Evolutionary conservation across 2,797 vertebrate genomes (phyloP), one percentile per base, ranked within the genome.

Genomic region (Fistularia commersonii): DNA sequence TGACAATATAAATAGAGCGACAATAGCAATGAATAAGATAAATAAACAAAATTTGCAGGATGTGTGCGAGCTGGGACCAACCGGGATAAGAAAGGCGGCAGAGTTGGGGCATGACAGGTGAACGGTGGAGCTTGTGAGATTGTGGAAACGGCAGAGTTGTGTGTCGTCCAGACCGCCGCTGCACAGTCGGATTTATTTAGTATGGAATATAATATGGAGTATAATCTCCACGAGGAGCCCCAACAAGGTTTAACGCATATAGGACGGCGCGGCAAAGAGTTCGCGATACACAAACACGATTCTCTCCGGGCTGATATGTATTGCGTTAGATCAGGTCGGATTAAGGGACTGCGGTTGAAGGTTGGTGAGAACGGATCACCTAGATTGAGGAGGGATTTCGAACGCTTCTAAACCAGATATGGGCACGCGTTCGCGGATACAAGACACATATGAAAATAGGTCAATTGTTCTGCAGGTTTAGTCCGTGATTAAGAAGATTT

Each of bases 381-480:
- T 82, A 75, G 79, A 85, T 79, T 87, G 79, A 83, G 79, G 74
- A 59, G 58, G 82, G 83, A 83, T 84, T 87, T 82, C 75, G 58
- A 69, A 77, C 83, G 81, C 85, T 82, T 77, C 77, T 69, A 87
- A 87, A 87, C 83, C 74, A 86, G 85, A 89, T 86, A 78, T 73
- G 77, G 71, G 67, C 72, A 66, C 57, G 40, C 59, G 58, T 74
- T 75, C 54, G 11, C 40, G 75, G 82, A 86, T 84, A 83, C 82
- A 73, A 59, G 66, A 63, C 13, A 41, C 76, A 60, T 63, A 57
- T 80, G 55, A 83, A 87, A 87, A 82, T 82, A 79, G 84, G 84
- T 87, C 87, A 87, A 80, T 87, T 87, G 87, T 87, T 87, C 78
- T 80, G 82, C 77, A 77, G 82, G 81, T 84, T 85, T 85, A 84